Evolutionary conservation across 2,888 invertebrate genomes (phyloP), one percentile per base, ranked within the genome.

Genomic region (Neoitamus cyanurus): DNA sequence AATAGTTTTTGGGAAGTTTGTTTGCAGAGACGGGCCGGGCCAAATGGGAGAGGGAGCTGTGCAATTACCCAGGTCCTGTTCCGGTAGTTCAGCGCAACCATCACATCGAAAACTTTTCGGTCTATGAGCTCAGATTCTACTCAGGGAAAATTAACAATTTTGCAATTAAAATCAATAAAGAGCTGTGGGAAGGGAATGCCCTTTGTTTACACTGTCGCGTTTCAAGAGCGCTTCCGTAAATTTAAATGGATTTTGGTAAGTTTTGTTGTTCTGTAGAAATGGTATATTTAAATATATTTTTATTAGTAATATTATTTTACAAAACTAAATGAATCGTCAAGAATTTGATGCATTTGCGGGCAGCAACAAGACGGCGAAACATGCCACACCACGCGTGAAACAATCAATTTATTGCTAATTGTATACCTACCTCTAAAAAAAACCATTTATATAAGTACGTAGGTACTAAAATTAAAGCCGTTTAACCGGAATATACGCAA

Each of bases 101-200:
- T 28, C 37, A 77, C 46, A 37, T n/a, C 13, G 28, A 30, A 13
- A 46, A 77, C 77, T 73, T 73, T 70, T 20, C 11, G n/a, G 4
- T 80, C 80, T 58, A 80, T 80, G 58, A 80, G 68, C 80, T 80
- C 46, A 80, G 80, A 80, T 80, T 80, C 28, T 20, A 69, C 68
- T 31, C 15, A n/a, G 28, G 83, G 31, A 80, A 70, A 83, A 83
- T 83, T 83, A 70, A 70, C 83, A 83, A 83, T 83, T 83, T 83
- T 83, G 37, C 70, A 83, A 83, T 83, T 83, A 83, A 83, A 83
- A 83, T 83, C 83, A 83, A 83, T 83, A 70, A 48, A 46, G 30
- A n/a, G 30, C 31, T 75, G 30, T 58, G 20, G 48, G n/a, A n/a
- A 42, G 30, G 78, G 58, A n/a, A 48, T 78, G 34, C 20, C 15